A percentile compares a stretch with the other conserved stretches of the same genome.
These are phyloP conservation scores for Homarus gammarus DNA, from an alignment of 2,888 invertebrate genomes.

Conservation along the genomic window DNA sequence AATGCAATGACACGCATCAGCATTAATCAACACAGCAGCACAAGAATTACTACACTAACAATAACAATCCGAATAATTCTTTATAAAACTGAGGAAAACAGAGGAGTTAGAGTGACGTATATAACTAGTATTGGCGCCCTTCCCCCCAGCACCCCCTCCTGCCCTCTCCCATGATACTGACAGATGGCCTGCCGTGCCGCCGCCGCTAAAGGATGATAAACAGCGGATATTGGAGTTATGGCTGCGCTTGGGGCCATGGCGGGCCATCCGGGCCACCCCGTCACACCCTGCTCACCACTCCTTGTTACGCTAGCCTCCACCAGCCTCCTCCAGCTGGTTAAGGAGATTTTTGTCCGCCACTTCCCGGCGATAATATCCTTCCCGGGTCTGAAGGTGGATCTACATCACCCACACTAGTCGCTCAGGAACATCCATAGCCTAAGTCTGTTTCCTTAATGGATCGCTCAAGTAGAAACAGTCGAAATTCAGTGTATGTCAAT, in stretches of 20 bases:
- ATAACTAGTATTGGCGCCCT: background rate
- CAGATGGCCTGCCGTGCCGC: constrained; percentile 22
- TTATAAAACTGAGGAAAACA: background rate
- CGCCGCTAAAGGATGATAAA: constrained; percentile 35
- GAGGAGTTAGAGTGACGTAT: background rate
- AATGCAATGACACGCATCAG: no score
- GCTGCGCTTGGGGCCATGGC: background rate
- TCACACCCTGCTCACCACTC: background rate
- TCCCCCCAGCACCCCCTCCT: background rate
- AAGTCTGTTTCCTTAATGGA: no score
- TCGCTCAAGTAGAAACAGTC: no score
- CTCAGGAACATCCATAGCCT: no score
- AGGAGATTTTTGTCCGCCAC: background rate
- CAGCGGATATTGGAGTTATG: constrained; percentile 22
- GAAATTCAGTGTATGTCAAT: no score
- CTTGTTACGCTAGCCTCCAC: background rate
- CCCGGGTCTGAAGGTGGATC: background rate
- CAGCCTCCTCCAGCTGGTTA: background rate
- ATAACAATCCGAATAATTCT: no score
- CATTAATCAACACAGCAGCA: no score
- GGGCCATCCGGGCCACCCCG: background rate
- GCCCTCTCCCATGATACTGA: constrained; percentile 30
- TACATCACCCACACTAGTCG: background rate
- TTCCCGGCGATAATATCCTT: background rate
- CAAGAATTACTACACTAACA: no score